Evolutionary conservation across 2,113 vertebrate genomes (phyloP).

Genomic region (Tetrax tetrax): DNA sequence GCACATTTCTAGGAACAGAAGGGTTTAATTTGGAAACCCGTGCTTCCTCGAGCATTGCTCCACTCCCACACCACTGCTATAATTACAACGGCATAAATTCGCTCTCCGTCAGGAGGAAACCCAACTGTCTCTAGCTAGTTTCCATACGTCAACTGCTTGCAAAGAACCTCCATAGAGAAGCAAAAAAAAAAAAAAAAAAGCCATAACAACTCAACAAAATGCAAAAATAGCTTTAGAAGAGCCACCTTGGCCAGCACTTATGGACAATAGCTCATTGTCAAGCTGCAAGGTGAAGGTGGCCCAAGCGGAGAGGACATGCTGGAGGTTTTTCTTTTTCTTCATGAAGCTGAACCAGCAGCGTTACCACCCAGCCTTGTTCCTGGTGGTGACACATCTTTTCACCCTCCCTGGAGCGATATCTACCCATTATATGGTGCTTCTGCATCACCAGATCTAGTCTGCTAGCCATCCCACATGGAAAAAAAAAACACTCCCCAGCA

Average conservation of each 20-base stretch:
- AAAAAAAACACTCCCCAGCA: not conserved
- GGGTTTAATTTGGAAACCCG: not conserved
- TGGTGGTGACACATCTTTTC: not conserved
- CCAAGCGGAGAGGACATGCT: fast-evolving
- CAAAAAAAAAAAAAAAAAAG: not conserved
- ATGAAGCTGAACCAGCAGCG: not conserved
- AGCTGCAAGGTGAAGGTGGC: not conserved
- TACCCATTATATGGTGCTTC: not conserved
- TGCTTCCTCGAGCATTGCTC: not conserved
- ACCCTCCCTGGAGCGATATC: not conserved
- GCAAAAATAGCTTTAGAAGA: not conserved
- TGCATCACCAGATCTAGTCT: not conserved
- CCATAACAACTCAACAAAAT: fast-evolving
- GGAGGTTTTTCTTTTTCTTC: not conserved
- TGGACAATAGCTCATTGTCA: not conserved
- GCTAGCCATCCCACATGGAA: not conserved
- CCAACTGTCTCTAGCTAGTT: not conserved
- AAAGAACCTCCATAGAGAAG: not conserved
- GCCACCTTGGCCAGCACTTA: not conserved
- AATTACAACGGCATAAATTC: not conserved
- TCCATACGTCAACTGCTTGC: not conserved
- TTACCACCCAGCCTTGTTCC: not conserved
- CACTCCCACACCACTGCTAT: not conserved
- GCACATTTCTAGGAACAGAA: not conserved
- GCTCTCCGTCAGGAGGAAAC: not conserved